Conservation (phyloP, 2,888 invertebrate genomes). For the Drosophila lutescens region DNA sequence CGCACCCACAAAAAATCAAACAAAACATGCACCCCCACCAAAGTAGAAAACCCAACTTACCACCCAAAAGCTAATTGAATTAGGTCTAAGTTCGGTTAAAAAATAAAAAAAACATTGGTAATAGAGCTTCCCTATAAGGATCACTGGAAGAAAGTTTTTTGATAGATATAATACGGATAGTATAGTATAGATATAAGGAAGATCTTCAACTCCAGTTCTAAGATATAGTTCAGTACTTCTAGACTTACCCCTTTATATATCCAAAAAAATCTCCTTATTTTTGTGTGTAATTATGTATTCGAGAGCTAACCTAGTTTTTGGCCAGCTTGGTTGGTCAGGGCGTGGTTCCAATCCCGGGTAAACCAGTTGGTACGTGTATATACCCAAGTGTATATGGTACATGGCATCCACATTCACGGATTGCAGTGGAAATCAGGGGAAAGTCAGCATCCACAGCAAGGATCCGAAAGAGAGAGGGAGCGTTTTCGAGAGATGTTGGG, state of each 20-base stretch:
- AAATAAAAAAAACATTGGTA: not conserved
- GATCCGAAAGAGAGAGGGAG: slow-evolving; percentile 60
- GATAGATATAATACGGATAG: too few species aligned
- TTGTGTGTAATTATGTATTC: slow-evolving; percentile 17
- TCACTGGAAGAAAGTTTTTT: too few species aligned
- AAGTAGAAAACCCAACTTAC: not conserved
- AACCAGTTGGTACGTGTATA: slow-evolving; percentile 49
- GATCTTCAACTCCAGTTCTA: not conserved
- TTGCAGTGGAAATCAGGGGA: slow-evolving; percentile 16
- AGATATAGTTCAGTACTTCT: not conserved
- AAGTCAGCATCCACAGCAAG: slow-evolving; percentile 70
- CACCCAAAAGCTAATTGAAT: slow-evolving; percentile 9
- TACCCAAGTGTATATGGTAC: slow-evolving; percentile 16
- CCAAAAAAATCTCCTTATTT: not conserved
- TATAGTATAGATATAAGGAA: too few species aligned
- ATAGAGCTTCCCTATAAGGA: too few species aligned
- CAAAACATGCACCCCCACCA: not conserved
- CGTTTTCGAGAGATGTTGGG: slow-evolving; percentile 29
- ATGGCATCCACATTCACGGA: slow-evolving; percentile 28
- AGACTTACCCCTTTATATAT: not conserved
- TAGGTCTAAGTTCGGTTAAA: not conserved
- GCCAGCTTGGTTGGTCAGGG: slow-evolving; percentile 70
- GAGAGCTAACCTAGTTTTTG: slow-evolving; percentile 70
- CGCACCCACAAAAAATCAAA: slow-evolving; percentile 54
- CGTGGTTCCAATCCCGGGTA: slow-evolving; percentile 79